A percentile compares a stretch with the other conserved stretches of the same genome.
These are phyloP conservation scores for Priapulus caudatus DNA, from an alignment of 2,888 invertebrate genomes.

Conservation along the genomic window DNA sequence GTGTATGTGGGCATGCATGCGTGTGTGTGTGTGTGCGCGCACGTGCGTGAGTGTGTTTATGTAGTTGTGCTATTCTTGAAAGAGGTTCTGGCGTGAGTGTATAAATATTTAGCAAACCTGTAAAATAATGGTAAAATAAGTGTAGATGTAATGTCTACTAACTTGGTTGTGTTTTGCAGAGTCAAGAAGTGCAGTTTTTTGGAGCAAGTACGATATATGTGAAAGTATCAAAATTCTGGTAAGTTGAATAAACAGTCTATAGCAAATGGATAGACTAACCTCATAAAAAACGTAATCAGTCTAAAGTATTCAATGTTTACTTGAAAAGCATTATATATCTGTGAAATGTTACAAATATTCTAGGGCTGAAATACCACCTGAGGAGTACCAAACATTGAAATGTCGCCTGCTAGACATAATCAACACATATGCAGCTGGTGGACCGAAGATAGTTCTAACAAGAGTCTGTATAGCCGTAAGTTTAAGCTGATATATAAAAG, in stretches of 20 bases:
- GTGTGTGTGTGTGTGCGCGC: too few relatives aligned
- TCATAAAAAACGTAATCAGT: too few relatives aligned
- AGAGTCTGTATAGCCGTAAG: conserved; percentile 75
- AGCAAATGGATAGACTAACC: not conserved
- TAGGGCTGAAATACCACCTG: conserved; percentile 64
- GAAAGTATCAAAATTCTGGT: conserved; percentile 71
- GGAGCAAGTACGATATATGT: conserved; percentile 78
- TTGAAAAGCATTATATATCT: conserved; percentile 2
- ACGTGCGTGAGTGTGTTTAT: not conserved
- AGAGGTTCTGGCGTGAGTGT: too few relatives aligned
- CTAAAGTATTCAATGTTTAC: not conserved
- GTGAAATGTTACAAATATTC: not conserved
- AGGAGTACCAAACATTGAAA: conserved; percentile 61
- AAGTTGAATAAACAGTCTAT: conserved; percentile 15
- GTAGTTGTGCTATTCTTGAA: too few relatives aligned
- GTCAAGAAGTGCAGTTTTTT: conserved; percentile 81
- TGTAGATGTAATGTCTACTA: not conserved
- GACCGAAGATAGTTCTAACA: conserved; percentile 72
- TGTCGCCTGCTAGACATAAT: conserved; percentile 64
- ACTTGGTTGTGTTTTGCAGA: conserved; percentile 44
- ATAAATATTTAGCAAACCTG: not conserved
- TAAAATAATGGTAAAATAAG: not conserved
- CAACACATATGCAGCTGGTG: conserved; percentile 55
- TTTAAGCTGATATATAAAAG: too few relatives aligned
- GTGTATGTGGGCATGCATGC: too few relatives aligned